Percentiles rank a stretch among this genome's conserved stretches.
Evolutionary conservation across 2,113 vertebrate genomes (phyloP).

Genomic region (Protobothrops flavoviridis): DNA sequence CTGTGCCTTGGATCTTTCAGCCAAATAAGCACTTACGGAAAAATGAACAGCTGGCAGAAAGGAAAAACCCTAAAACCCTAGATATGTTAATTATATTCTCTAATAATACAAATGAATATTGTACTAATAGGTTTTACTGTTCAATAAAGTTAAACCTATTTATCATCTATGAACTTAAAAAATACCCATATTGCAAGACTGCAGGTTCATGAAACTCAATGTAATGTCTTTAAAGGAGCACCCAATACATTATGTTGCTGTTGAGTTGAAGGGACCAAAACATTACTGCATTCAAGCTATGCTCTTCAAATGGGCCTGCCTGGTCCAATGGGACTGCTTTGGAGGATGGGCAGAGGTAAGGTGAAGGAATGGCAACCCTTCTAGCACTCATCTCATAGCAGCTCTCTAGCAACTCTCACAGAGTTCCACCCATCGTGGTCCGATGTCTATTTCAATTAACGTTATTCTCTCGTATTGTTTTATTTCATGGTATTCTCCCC

Average conservation of each 20-base stretch:
- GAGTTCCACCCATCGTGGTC: background rate
- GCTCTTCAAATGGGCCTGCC: background rate
- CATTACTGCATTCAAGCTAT: background rate
- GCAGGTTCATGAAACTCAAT: background rate
- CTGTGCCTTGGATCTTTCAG: slow-evolving; percentile 1
- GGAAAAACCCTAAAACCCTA: background rate
- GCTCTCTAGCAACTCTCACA: background rate
- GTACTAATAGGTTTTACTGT: background rate
- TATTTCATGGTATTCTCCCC: background rate
- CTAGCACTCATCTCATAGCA: background rate
- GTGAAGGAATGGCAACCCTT: background rate
- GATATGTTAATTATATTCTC: background rate
- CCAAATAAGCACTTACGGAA: background rate
- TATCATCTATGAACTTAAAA: background rate
- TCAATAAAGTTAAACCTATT: background rate
- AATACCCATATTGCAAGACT: background rate
- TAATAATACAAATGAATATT: background rate
- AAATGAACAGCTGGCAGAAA: background rate
- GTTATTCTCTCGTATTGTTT: background rate
- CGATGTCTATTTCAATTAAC: background rate
- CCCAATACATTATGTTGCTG: background rate
- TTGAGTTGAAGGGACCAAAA: background rate
- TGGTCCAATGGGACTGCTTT: background rate
- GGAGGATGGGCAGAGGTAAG: background rate
- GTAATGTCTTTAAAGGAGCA: background rate